Percentiles rank a stretch among this genome's conserved stretches.
These are phyloP conservation scores for Holothuria scabra DNA, from an alignment of 53 echinoderm and acorn worm genomes.

Conservation along the genomic window DNA sequence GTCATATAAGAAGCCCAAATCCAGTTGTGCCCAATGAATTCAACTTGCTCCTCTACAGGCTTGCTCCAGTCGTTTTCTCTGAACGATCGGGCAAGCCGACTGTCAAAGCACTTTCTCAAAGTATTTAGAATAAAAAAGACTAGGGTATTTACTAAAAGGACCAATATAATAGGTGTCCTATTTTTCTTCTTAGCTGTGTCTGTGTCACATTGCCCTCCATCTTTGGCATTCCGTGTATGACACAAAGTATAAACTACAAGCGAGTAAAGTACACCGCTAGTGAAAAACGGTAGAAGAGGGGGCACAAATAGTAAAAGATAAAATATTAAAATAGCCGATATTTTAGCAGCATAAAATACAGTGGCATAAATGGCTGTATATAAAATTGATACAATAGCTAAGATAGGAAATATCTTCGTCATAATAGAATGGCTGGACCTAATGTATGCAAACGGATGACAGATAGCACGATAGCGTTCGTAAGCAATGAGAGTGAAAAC, in stretches of 20 bases:
- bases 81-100: slow-evolving; percentile 1
- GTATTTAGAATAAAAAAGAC: slow-evolving; percentile 23
- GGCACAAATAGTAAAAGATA: slow-evolving; percentile 1
- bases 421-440: not conserved
- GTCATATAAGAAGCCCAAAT: slow-evolving; percentile 33
- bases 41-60: not conserved
- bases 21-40: not conserved
- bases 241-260: no score
- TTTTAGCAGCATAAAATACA: not conserved
- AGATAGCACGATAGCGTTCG: slow-evolving; percentile 12
- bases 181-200: not conserved
- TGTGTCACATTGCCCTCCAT: no score
- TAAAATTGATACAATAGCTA: not conserved
- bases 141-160: slow-evolving; percentile 6
- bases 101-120: slow-evolving; percentile 14
- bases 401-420: not conserved
- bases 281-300: not conserved
- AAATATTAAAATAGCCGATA: not conserved
- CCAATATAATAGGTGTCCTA: not conserved
- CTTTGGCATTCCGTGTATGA: no score
- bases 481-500: not conserved
- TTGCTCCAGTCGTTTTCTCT: not conserved
- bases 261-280: not conserved
- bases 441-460: not conserved
- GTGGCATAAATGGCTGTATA: not conserved